phyloP scores from a whole-genome alignment of 2,888 invertebrate genomes.

The Carabus problematicus region DNA sequence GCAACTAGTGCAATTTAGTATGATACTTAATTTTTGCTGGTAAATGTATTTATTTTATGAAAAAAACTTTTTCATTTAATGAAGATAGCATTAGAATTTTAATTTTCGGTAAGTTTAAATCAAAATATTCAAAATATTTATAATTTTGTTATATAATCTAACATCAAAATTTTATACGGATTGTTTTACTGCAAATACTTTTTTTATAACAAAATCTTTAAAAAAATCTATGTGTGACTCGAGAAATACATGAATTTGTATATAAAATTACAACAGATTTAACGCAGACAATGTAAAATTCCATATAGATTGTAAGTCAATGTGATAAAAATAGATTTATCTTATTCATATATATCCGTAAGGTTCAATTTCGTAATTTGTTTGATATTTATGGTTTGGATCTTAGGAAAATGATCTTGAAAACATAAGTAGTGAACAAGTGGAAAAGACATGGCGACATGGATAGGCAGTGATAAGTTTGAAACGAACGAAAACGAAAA shows the following conservation, averaged over 20 bases:
- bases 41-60: background rate
- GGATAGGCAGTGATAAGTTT: conserved; percentile 53
- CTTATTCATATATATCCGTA: conserved; percentile 18
- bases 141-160: too few relatives aligned
- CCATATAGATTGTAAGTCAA: conserved; percentile 32
- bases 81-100: background rate
- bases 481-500: conserved; percentile 45
- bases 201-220: too few relatives aligned
- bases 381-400: conserved; percentile 38
- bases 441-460: conserved; percentile 55
- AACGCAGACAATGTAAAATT: conserved; percentile 36
- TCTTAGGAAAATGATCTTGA: conserved; percentile 39
- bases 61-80: background rate
- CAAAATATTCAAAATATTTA: too few relatives aligned
- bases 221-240: too few relatives aligned
- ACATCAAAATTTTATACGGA: too few relatives aligned
- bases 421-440: conserved; percentile 42
- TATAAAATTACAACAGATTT: conserved; percentile 36
- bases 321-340: conserved; percentile 41
- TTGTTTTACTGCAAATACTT: too few relatives aligned
- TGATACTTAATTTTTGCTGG: background rate
- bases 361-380: conserved; percentile 27
- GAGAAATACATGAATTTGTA: conserved; percentile 22
- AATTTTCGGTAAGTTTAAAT: too few relatives aligned
- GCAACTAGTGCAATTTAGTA: background rate